Evolutionary conservation across 2,888 invertebrate genomes (phyloP), one percentile per base, ranked within the genome.

Genomic region (Labia minor): DNA sequence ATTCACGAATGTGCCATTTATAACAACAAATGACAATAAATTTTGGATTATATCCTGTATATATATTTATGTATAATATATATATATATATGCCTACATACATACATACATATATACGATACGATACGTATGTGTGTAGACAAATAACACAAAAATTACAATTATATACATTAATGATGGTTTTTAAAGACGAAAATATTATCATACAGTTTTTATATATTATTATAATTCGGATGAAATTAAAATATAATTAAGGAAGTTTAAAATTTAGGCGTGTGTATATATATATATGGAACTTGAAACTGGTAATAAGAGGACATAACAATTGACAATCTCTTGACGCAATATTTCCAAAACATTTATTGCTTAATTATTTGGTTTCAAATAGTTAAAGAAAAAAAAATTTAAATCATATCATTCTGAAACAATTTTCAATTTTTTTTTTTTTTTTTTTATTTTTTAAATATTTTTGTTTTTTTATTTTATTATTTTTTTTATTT

Each of bases 251-350:
- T 6, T 26, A 26, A 26, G 26, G 26, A 26, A 26, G 26, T 26
- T 26, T 26, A 6, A 26, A 26, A 26, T 26, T 26, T 26, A 26
- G 26, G 26, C 26, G 8, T 26, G 26, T 6, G 8, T 26, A 26
- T 26, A 26, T 26, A 26, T 26, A 26, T 26, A 26, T 8, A 26
- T 8, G 26, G 26, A 49, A 49, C 49, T 8, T 49, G 4, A 49
- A 26, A 26, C 26, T 6, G n/a, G 4, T 49, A n/a, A 14, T 10
- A 8, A 49, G 49, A 49, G 14, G 49, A 49, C 49, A 49, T 49
- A 49, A n/a, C 49, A 49, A 49, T 49, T 49, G 49, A 49, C 49
- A 49, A 49, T 49, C 49, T 49, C 49, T 49, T 49, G n/a, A 49
- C 14, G 49, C 16, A 49, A n/a, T 49, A n/a, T 49, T 49, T 49